These are phyloP conservation scores for Nasua narica DNA, from an alignment of 2,797 vertebrate species.

Conservation along the genomic window DNA sequence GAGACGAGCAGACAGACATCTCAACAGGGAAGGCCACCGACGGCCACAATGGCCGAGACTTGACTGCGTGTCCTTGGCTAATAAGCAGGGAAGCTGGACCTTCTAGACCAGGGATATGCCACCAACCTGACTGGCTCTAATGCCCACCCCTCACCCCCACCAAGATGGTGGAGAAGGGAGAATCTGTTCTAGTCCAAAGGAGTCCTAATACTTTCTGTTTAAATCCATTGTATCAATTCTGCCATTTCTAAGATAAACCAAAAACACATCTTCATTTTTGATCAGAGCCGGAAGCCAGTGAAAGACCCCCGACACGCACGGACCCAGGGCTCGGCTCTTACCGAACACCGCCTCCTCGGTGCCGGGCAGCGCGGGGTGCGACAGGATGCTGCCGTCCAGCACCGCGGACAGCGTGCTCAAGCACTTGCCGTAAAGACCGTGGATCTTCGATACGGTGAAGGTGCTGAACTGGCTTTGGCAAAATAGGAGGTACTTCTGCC, in stretches of 20 bases:
- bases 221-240: constrained; percentile 24
- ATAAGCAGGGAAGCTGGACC: not conserved
- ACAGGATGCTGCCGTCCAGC: constrained; percentile 93
- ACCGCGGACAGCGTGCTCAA: constrained; percentile 93
- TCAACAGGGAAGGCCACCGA: accelerated
- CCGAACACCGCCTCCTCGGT: constrained; percentile 92
- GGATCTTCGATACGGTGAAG: constrained; percentile 92
- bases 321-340: constrained; percentile 76
- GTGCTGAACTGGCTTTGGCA: constrained; percentile 96
- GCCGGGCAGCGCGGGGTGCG: constrained; percentile 91
- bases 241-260: not conserved
- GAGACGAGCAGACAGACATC: not conserved
- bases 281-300: not conserved
- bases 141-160: not conserved
- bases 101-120: no score
- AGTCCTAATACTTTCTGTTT: constrained; percentile 21
- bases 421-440: constrained; percentile 92
- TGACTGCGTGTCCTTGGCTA: no score
- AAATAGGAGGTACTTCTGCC: constrained; percentile 94
- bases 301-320: not conserved
- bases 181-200: constrained; percentile 26
- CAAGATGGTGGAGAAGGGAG: not conserved
- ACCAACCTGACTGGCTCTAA: not conserved
- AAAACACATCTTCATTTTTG: constrained; percentile 38
- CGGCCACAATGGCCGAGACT: not conserved